These are phyloP conservation scores for Synanceia verrucosa DNA, from an alignment of 2,797 vertebrate genomes.

Conservation along the genomic window DNA sequence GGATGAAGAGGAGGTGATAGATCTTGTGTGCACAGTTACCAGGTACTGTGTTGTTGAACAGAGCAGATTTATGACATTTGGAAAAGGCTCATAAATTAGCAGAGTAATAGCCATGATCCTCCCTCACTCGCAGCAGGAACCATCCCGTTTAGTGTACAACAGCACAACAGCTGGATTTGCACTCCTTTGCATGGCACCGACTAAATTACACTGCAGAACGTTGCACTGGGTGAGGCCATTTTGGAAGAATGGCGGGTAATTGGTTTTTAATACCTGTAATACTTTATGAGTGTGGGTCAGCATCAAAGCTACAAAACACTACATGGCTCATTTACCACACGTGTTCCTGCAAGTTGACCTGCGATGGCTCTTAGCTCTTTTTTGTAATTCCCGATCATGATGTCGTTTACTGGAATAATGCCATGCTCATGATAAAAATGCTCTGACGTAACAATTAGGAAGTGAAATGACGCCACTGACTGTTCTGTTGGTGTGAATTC, in stretches of 20 bases:
- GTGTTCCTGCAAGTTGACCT: constrained; percentile 26
- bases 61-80: constrained; percentile 62
- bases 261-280: constrained; percentile 69
- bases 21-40: constrained; percentile 30
- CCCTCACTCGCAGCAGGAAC: constrained; percentile 44
- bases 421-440: not conserved
- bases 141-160: constrained; percentile 47
- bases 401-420: not conserved
- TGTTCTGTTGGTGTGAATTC: not conserved
- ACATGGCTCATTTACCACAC: constrained; percentile 55
- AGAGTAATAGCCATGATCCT: constrained; percentile 50
- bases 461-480: not conserved
- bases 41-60: constrained; percentile 48
- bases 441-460: not conserved
- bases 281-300: constrained; percentile 64
- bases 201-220: constrained; percentile 39
- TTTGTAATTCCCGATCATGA: not conserved
- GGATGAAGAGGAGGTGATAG: constrained; percentile 43
- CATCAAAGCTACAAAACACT: constrained; percentile 23
- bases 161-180: constrained; percentile 53
- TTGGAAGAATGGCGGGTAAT: constrained; percentile 59
- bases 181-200: constrained; percentile 21
- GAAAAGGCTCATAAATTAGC: constrained; percentile 65
- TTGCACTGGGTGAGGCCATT: constrained; percentile 48
- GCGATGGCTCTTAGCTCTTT: not conserved